A percentile compares a stretch with the other conserved stretches of the same genome.
Conservation (phyloP, 2,888 invertebrate species). For the Drosophila meridionalis region DNA sequence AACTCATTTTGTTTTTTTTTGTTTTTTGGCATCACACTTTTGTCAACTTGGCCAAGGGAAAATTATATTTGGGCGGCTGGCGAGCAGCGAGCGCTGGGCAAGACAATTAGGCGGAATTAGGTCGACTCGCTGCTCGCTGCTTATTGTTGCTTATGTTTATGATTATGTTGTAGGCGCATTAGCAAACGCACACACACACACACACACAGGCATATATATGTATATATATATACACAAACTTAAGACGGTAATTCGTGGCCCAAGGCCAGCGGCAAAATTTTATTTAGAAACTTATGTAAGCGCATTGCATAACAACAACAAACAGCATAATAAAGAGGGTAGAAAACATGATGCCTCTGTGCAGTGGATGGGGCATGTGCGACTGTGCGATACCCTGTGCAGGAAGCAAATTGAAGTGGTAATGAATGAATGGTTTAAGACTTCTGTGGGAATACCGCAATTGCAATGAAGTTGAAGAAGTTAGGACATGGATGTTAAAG, state of each 20-base stretch:
- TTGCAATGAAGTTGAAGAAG: background rate
- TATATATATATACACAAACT: background rate
- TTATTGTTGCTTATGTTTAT: constrained; percentile 62
- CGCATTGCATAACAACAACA: constrained; percentile 21
- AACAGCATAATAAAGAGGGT: constrained; percentile 10
- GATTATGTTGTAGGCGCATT: constrained; percentile 66
- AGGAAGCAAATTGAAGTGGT: background rate
- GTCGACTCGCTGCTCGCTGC: constrained; percentile 33
- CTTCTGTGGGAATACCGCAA: background rate
- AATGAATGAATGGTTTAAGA: background rate
- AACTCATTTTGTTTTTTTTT: constrained; percentile 22
- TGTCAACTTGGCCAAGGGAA: constrained; percentile 34
- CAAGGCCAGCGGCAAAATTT: constrained; percentile 45
- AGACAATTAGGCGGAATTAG: constrained; percentile 82
- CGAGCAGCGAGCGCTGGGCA: constrained; percentile 14
- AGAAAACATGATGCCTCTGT: background rate
- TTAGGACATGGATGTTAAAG: background rate
- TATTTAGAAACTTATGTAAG: constrained; percentile 55
- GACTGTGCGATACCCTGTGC: background rate
- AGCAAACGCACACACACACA: constrained; percentile 32
- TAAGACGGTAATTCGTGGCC: constrained; percentile 19
- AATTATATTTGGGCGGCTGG: constrained; percentile 20
- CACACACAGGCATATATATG: background rate
- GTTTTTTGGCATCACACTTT: constrained; percentile 32
- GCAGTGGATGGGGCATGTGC: background rate